Evolutionary conservation across 2,888 invertebrate genomes (phyloP), one percentile per base, ranked within the genome.

Genomic region (Drosophila algonquin): DNA sequence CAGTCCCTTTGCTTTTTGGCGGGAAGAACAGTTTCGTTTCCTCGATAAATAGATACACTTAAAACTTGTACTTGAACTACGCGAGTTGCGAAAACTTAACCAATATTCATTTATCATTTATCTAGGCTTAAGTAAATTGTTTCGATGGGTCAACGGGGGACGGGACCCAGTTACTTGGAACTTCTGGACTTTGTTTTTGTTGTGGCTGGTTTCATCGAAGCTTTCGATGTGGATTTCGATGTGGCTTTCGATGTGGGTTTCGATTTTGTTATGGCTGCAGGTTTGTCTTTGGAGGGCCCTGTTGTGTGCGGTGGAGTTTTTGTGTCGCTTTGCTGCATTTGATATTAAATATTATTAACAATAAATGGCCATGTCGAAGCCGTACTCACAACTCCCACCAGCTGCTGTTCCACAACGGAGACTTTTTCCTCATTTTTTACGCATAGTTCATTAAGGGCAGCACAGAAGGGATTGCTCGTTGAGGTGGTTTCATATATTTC

Each of bases 391-490:
- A 9, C 27, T 48, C 12, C 9, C 21, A 5, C 3, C 12, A 27
- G n/a, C 10, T 30, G 21, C 1, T 48, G 8, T 30, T 57, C 40
- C 18, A 62, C 21, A 16, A 5, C 1, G 12, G 35, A 10, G 30
- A 10, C 54, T 18, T 55, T 44, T 0, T 73, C 46, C 6, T 69
- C 70, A 24, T 14, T 63, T 18, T 55, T 35, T 0, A 69, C 44
- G 8, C 70, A 71, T 44, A 90, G 72, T 5, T 79, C 64, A 48
- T 61, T 27, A 9, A 90, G 83, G 21, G 77, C 79, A 1, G 48
- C 53, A 24, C 87, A 82, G 51, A 89, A 90, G 0, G 91, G 91
- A 76, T 90, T 90, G 0, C n/a, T 14, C 1, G 50, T 46, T 0
- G 53, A n/a, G 12, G 56, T 4, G 0, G 58, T 64, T 0, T 30